phyloP scores from a whole-genome alignment of 30 jellyfish, hydroid and myxozoan genomes.

The Aurelia aurita complex sp. Pacific region DNA sequence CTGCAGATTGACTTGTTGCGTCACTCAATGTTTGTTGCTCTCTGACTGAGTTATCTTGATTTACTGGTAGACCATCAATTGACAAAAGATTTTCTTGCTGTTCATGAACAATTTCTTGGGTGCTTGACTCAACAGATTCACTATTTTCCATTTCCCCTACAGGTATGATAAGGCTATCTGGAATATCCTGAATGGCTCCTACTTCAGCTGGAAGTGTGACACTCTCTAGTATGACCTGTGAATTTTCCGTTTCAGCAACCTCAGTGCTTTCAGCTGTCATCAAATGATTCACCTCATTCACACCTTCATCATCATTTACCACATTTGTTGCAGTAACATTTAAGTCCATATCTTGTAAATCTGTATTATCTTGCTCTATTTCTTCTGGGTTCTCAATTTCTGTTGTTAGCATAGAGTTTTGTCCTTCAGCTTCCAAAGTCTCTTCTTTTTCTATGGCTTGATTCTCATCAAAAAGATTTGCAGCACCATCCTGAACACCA shows the following conservation, averaged over 20 bases:
- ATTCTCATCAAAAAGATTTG: no score
- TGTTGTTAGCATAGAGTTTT: not conserved
- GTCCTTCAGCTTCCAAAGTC: no score
- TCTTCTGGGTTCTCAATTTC: not conserved
- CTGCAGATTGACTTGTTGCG: no score
- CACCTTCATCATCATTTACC: not conserved
- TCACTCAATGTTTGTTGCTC: no score
- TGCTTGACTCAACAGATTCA: no score
- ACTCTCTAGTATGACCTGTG: not conserved
- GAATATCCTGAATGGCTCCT: not conserved
- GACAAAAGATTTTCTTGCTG: no score
- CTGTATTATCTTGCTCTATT: not conserved
- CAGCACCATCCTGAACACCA: no score
- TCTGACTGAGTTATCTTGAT: no score
- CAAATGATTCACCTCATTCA: not conserved
- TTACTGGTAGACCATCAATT: no score
- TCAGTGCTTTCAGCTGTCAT: not conserved
- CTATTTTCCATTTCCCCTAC: no score
- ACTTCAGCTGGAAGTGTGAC: not conserved
- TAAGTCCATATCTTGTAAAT: not conserved
- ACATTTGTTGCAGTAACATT: not conserved
- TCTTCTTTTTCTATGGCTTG: no score
- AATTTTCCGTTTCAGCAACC: not conserved
- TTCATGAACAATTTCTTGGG: no score
- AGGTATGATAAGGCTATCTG: not conserved